phyloP scores from a whole-genome alignment of 1,140 invertebrate species.

The Atta cephalotes region DNA sequence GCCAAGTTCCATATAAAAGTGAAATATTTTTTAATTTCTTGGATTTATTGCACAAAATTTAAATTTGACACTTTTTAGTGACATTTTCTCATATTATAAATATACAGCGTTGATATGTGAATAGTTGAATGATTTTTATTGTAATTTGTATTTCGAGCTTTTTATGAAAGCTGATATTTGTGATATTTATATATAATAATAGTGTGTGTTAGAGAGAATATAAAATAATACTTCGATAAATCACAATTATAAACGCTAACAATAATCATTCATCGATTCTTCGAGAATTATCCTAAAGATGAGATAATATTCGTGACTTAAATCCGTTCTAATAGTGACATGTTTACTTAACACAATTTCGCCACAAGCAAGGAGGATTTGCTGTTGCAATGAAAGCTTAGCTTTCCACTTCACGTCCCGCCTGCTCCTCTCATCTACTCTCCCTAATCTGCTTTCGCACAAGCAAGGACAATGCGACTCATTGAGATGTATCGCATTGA shows the following conservation, averaged over 20 bases:
- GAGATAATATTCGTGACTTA: slow-evolving; percentile 29
- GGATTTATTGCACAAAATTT: not conserved
- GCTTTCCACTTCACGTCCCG: slow-evolving; percentile 8
- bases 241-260: not conserved
- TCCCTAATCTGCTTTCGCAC: slow-evolving; percentile 41
- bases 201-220: no score
- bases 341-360: slow-evolving; percentile 61
- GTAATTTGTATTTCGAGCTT: not conserved
- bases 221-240: not conserved
- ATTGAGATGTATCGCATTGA: slow-evolving; percentile 51
- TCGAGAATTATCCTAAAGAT: slow-evolving; percentile 13
- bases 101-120: not conserved
- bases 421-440: slow-evolving; percentile 18
- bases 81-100: not conserved
- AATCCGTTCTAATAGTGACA: slow-evolving; percentile 47
- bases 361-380: slow-evolving; percentile 31
- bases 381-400: slow-evolving; percentile 54
- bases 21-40: not conserved
- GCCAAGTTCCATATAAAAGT: not conserved
- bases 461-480: slow-evolving; percentile 49
- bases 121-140: not conserved
- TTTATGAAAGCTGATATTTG: not conserved
- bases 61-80: not conserved
- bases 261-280: slow-evolving; percentile 38
- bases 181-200: not conserved